phyloP scores from a whole-genome alignment of 2,113 vertebrate species.

The Microcebus tavaratra region DNA sequence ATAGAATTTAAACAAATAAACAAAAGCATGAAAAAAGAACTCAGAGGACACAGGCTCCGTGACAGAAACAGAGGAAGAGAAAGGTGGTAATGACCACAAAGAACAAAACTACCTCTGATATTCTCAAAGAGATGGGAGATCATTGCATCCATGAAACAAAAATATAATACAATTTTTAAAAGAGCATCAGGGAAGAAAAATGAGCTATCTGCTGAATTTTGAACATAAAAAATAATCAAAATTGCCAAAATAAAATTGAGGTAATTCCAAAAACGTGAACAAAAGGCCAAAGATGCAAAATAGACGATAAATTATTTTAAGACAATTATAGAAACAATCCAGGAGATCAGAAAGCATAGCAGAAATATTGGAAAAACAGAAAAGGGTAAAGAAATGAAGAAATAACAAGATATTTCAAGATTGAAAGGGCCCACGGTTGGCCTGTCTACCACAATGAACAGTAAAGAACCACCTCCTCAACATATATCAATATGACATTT shows the following conservation, averaged over 20 bases:
- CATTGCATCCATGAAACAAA: neutral
- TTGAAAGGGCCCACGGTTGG: neutral
- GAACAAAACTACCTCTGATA: neutral
- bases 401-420: neutral
- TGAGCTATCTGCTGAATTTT: neutral
- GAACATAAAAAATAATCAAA: neutral
- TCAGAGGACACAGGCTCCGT: neutral
- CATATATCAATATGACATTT: neutral
- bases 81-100: neutral
- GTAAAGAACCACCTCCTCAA: neutral
- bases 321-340: neutral
- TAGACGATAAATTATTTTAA: neutral
- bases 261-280: neutral
- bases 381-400: neutral
- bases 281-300: neutral
- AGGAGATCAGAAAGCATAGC: neutral
- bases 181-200: neutral
- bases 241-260: neutral
- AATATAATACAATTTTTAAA: neutral
- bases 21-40: neutral
- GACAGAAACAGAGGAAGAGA: neutral
- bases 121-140: neutral
- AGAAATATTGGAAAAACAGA: neutral
- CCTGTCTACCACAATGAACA: neutral
- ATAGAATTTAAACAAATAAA: neutral